phyloP scores from a whole-genome alignment of 2,797 vertebrate species.

The Sparidentex hasta region DNA sequence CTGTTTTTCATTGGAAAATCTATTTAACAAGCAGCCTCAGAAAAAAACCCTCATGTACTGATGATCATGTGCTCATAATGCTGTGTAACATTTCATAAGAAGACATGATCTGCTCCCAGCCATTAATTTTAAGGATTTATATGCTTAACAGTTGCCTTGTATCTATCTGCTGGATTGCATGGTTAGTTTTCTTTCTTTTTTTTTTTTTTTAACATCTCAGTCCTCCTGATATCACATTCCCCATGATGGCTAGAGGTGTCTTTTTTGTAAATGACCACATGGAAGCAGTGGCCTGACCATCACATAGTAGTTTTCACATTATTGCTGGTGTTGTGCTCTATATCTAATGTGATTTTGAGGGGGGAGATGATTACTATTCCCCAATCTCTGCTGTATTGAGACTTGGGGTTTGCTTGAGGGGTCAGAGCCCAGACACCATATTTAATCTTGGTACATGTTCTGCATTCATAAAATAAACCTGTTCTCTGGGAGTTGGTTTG shows the following conservation, averaged over 20 bases:
- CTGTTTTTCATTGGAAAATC: no score
- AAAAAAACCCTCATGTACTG: not conserved
- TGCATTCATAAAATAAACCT: conserved; percentile 3
- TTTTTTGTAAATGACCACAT: not conserved
- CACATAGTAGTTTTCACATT: not conserved
- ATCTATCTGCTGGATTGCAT: not conserved
- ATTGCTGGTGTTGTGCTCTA: not conserved
- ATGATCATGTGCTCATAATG: not conserved
- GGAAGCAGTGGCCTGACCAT: conserved; percentile 4
- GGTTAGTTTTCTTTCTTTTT: not conserved
- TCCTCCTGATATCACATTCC: not conserved
- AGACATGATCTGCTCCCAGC: not conserved
- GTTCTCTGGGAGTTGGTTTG: not conserved
- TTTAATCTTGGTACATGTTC: conserved; percentile 14
- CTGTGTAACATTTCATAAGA: not conserved
- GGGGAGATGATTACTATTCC: not conserved
- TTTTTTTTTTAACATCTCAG: not conserved
- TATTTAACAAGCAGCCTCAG: not conserved
- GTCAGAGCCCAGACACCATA: conserved; percentile 11
- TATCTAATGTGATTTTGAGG: conserved; percentile 26
- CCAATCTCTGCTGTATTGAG: conserved; percentile 26
- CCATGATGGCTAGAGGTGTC: not conserved
- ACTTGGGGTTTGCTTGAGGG: not conserved
- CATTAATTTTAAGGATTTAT: not conserved
- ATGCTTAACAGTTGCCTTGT: not conserved